phyloP scores from a whole-genome alignment of 2,888 invertebrate genomes.

The Sinhomidia bicolor region DNA sequence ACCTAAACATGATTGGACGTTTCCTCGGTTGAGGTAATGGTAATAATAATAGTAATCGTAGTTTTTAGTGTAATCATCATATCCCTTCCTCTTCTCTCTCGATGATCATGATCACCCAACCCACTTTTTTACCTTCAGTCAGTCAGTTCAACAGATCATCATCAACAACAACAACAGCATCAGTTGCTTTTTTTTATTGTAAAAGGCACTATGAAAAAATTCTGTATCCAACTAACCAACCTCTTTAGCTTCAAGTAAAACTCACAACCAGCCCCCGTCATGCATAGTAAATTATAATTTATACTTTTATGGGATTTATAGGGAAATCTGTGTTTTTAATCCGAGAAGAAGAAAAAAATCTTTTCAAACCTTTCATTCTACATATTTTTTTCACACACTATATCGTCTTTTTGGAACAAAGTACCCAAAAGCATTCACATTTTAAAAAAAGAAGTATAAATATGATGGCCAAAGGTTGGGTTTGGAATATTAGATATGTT shows the following conservation, averaged over 20 bases:
- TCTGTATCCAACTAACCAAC: slow-evolving; percentile 14
- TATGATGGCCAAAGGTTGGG: not conserved
- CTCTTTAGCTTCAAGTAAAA: slow-evolving; percentile 44
- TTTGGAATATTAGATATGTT: not conserved
- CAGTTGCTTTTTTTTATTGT: not conserved
- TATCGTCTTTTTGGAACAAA: not conserved
- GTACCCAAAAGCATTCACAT: not conserved
- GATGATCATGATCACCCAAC: slow-evolving; percentile 68
- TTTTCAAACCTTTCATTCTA: slow-evolving; percentile 17
- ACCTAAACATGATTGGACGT: slow-evolving; percentile 51
- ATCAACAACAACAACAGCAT: not conserved
- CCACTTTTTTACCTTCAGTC: slow-evolving; percentile 50
- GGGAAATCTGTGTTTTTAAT: slow-evolving; percentile 65
- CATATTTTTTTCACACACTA: slow-evolving; percentile 24
- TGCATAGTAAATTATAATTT: slow-evolving; percentile 32
- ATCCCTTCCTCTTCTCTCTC: slow-evolving; percentile 50
- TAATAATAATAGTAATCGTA: slow-evolving; percentile 55
- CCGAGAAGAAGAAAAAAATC: not conserved
- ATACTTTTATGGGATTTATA: slow-evolving; percentile 62
- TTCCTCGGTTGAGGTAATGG: slow-evolving; percentile 48
- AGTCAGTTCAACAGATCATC: slow-evolving; percentile 29
- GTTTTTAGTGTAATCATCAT: slow-evolving; percentile 55
- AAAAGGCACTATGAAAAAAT: not conserved
- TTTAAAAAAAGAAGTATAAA: not conserved
- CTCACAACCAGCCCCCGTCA: slow-evolving; percentile 55